Conservation (phyloP, 2,888 invertebrate genomes). For the Toxonevra muliebris region DNA sequence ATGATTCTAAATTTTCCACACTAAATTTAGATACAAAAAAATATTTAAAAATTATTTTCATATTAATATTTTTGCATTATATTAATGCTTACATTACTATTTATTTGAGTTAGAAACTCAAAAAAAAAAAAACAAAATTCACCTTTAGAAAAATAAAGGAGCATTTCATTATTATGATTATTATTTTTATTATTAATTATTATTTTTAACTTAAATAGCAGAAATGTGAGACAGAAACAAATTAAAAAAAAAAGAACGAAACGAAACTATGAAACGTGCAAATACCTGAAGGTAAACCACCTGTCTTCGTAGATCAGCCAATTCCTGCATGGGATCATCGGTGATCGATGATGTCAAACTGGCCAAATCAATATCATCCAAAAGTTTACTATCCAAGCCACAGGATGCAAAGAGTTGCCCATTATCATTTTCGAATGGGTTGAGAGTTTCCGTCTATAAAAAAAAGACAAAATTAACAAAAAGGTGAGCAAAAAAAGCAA, state of each 20-base stretch:
- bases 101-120: too few relatives aligned
- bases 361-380: conserved; percentile 64
- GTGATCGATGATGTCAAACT: conserved; percentile 69
- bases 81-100: too few relatives aligned
- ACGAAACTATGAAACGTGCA: conserved; percentile 59
- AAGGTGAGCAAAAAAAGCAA: conserved; percentile 8
- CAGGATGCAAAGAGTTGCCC: conserved; percentile 71
- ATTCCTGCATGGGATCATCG: conserved; percentile 73
- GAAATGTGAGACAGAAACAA: conserved; percentile 23
- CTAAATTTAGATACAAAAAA: too few relatives aligned
- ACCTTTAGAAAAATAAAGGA: not conserved
- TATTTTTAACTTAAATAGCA: not conserved
- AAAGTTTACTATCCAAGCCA: conserved; percentile 68
- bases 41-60: too few relatives aligned
- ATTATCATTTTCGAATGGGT: conserved; percentile 82
- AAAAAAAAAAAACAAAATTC: not conserved
- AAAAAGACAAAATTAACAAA: too few relatives aligned
- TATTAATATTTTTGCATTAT: too few relatives aligned
- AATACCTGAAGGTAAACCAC: conserved; percentile 81
- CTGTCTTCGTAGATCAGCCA: conserved; percentile 83
- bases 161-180: not conserved
- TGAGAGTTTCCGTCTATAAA: conserved; percentile 83
- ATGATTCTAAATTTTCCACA: too few relatives aligned
- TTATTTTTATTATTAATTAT: conserved; percentile 5
- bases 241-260: conserved; percentile 42